Base-by-base conservation (phyloP, 2,888 invertebrate genomes). In the Perithous albicinctus region DNA sequence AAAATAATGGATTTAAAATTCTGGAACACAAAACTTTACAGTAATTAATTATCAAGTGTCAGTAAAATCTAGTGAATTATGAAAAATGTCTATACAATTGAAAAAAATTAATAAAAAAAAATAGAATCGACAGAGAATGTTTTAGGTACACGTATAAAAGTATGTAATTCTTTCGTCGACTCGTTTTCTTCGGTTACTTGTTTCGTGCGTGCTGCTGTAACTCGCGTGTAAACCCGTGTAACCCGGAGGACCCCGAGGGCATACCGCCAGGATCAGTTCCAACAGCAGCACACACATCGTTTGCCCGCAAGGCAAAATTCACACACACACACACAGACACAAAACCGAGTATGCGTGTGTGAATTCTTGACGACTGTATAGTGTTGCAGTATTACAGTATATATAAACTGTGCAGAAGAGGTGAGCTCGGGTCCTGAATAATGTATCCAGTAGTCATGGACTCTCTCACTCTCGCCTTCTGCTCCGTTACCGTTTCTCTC, bases 401-500 rank as follows among this genome's bases (percentile, higher is more conserved):
- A 32, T 29, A 56, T 35, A 63, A 2, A 38, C 18, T 6, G 20
- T 38, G 56, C 18, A 41, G 54, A 48, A 38, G 51, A 56, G 64
- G 38, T 48, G 70, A 72, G 38, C 56, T 79, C 73, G 64, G 69
- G 35, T 75, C 51, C 66, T 82, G 82, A 84, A 84, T 84, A 83
- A 85, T 85, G 82, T 56, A 84, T 82, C 69, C 48, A 66, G 67
- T 43, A 66, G 67, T 75, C 63, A 67, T 74, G 66, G 29, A 35
- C 20, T 66, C 79, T 66, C 70, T 59, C 63, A 15, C 67, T 59
- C 63, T 73, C 74, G 32, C 46, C 54, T 66, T 69, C 67, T 41
- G 12, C 12, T 54, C 46, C 26, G 56, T 75, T 59, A 66, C 41
- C 23, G 38, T 26, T 64, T 56, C 35, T 54, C 66, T 66, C 41